Evolutionary conservation across 2,888 invertebrate species (phyloP).

Genomic region (Netelia melanura): DNA sequence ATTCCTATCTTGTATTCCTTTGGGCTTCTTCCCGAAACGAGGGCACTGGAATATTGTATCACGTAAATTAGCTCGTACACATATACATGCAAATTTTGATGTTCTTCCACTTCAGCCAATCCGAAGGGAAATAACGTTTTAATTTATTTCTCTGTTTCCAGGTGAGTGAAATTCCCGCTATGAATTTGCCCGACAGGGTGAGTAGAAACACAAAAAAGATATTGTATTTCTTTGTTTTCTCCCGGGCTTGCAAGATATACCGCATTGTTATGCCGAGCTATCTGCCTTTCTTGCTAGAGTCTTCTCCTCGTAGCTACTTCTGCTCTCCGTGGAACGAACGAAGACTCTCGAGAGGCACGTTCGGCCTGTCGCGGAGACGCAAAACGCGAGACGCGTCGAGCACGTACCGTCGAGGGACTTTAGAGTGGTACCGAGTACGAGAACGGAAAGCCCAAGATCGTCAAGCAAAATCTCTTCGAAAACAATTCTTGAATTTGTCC

Average conservation of each 20-base stretch:
- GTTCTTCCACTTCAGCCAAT: not conserved
- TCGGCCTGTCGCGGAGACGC: conserved; percentile 40
- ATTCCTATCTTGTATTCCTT: not conserved
- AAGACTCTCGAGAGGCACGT: conserved; percentile 63
- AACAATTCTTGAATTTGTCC: conserved; percentile 42
- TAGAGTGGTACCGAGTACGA: conserved; percentile 16
- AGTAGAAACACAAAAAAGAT: conserved; percentile 44
- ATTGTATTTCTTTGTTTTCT: conserved; percentile 14
- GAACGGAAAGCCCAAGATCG: conserved; percentile 27
- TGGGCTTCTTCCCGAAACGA: not conserved
- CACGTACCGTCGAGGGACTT: conserved; percentile 59
- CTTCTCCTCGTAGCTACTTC: conserved; percentile 33
- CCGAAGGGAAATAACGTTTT: conserved; percentile 49
- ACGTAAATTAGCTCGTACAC: not conserved
- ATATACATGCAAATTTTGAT: not conserved
- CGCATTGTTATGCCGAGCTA: conserved; percentile 52
- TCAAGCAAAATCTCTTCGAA: conserved; percentile 21
- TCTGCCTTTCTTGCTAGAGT: conserved; percentile 38
- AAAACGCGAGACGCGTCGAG: conserved; percentile 38
- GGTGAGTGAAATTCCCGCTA: conserved; percentile 52
- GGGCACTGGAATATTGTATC: not conserved
- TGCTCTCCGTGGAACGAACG: not conserved
- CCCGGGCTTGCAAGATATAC: conserved; percentile 17
- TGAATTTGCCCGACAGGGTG: conserved; percentile 9
- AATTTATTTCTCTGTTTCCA: conserved; percentile 57